A percentile compares a stretch with the other conserved stretches of the same genome.
Evolutionary conservation across 1,140 invertebrate genomes (phyloP).

Genomic region (Leptopilina clavipes): DNA sequence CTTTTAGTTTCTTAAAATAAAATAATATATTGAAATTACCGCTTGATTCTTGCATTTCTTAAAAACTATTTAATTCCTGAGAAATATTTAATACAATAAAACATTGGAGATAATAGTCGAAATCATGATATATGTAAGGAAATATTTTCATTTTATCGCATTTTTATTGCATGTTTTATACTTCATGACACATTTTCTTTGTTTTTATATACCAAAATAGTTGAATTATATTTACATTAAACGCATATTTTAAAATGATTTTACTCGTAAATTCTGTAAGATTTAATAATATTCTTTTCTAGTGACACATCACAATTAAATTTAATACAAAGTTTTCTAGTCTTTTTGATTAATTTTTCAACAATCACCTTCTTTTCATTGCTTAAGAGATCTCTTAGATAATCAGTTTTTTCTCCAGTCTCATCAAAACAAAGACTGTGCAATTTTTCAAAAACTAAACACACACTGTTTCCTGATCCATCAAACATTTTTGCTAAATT

Average conservation of each 20-base stretch:
- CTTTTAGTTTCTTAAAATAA: too few relatives aligned
- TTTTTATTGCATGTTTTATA: too few relatives aligned
- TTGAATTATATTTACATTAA: too few relatives aligned
- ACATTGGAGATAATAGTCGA: too few relatives aligned
- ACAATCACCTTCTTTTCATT: background rate
- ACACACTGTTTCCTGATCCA: slow-evolving; percentile 53
- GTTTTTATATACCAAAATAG: too few relatives aligned
- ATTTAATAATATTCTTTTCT: background rate
- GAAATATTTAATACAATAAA: too few relatives aligned
- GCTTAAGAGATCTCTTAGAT: slow-evolving; percentile 59
- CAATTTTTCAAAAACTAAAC: slow-evolving; percentile 58
- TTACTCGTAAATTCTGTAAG: background rate
- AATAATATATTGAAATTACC: too few relatives aligned
- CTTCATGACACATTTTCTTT: too few relatives aligned
- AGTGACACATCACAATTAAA: background rate
- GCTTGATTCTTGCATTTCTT: too few relatives aligned
- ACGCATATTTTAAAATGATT: background rate
- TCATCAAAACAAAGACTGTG: slow-evolving; percentile 63
- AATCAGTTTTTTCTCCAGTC: slow-evolving; percentile 57
- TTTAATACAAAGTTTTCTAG: background rate
- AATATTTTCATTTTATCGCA: too few relatives aligned
- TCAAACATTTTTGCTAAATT: slow-evolving; percentile 55
- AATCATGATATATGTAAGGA: too few relatives aligned
- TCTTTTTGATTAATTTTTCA: background rate
- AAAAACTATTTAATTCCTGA: too few relatives aligned